phyloP scores from a whole-genome alignment of 2,113 vertebrate genomes.

The Ptychochromis oligacanthus region DNA sequence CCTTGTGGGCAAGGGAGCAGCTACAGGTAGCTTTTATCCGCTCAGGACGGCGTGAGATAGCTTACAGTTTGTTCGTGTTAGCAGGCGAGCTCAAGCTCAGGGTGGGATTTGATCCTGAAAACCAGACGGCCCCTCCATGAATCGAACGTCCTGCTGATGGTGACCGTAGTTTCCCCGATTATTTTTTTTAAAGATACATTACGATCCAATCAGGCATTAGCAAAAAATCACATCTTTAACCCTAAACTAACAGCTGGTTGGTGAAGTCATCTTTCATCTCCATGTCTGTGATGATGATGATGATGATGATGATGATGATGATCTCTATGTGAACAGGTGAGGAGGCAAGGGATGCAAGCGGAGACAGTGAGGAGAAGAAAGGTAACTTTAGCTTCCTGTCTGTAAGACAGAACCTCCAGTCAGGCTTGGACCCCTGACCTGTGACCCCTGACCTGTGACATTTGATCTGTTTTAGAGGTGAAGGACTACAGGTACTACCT shows the following conservation, averaged over 20 bases:
- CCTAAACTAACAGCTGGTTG: too few relatives aligned
- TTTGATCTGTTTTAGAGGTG: slow-evolving; percentile 79
- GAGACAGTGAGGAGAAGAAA: slow-evolving; percentile 83
- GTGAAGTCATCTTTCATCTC: not conserved
- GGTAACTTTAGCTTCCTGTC: slow-evolving; percentile 37
- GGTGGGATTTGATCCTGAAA: not conserved
- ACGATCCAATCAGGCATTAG: too few relatives aligned
- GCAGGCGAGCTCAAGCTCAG: not conserved
- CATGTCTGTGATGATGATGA: not conserved
- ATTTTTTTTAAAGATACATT: too few relatives aligned
- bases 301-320: not conserved
- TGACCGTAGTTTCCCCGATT: too few relatives aligned
- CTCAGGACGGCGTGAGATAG: too few relatives aligned
- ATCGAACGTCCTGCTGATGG: too few relatives aligned
- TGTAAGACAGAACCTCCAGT: not conserved
- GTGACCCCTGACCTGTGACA: not conserved
- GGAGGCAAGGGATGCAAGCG: slow-evolving; percentile 66
- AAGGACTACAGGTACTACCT: slow-evolving; percentile 95
- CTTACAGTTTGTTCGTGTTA: too few relatives aligned
- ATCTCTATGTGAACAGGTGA: slow-evolving; percentile 75
- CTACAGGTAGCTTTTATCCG: too few relatives aligned
- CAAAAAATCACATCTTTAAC: too few relatives aligned
- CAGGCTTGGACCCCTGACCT: not conserved
- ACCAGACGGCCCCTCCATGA: too few relatives aligned
- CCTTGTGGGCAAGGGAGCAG: too few relatives aligned